Evolutionary conservation across 2,797 vertebrate genomes (phyloP).

Genomic region (Malacoctenus gilli): DNA sequence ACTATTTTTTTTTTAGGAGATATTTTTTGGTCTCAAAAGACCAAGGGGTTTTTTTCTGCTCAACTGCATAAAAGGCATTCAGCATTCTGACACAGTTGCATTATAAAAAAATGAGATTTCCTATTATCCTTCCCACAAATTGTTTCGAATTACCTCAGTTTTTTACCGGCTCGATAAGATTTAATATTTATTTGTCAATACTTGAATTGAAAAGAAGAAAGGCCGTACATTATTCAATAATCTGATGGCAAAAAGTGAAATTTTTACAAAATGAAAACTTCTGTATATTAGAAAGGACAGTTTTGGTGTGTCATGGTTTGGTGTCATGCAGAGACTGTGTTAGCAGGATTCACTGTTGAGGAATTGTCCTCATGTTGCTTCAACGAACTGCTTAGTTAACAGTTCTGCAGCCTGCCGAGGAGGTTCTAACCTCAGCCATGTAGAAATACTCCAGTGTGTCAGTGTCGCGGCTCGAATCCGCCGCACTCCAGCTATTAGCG

Average conservation of each 20-base stretch:
- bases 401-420: not conserved
- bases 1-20: constrained; percentile 12
- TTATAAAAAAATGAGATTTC: constrained; percentile 1
- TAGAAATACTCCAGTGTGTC: constrained; percentile 10
- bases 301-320: too few relatives aligned
- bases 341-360: not conserved
- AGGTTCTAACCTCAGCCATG: constrained; percentile 7
- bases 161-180: not conserved
- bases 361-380: not conserved
- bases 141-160: not conserved
- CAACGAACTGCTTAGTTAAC: not conserved
- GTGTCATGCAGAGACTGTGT: not conserved
- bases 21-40: constrained; percentile 44
- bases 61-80: not conserved
- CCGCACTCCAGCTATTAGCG: constrained; percentile 10
- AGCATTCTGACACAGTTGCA: not conserved
- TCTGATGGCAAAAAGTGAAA: too few relatives aligned
- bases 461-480: not conserved
- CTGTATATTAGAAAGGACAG: too few relatives aligned
- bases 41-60: not conserved
- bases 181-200: too few relatives aligned
- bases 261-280: too few relatives aligned
- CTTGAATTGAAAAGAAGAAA: too few relatives aligned
- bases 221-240: too few relatives aligned
- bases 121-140: constrained; percentile 12